A percentile compares a stretch with the other conserved stretches of the same genome.
Conservation (phyloP, 1,140 invertebrate genomes). For the Brachionus rubens region DNA sequence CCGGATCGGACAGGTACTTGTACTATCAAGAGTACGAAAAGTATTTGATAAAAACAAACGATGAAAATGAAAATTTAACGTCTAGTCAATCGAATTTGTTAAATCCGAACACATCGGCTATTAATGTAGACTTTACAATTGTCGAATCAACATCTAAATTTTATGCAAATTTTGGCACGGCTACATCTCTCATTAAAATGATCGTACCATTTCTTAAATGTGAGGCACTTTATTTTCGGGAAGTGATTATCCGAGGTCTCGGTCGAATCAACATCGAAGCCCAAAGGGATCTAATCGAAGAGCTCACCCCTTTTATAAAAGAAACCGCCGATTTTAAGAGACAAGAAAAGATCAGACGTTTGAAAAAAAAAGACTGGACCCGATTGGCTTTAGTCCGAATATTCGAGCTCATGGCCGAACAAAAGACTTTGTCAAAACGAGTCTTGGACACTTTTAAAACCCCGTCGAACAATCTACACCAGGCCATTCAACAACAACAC, state of each 20-base stretch:
- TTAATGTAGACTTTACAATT: constrained; percentile 1
- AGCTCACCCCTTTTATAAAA: constrained; percentile 80
- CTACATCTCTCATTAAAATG: constrained; percentile 79
- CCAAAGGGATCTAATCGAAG: constrained; percentile 87
- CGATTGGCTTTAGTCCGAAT: constrained; percentile 83
- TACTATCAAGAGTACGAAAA: constrained; percentile 7
- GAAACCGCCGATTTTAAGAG: constrained; percentile 90
- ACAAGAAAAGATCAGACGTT: constrained; percentile 87
- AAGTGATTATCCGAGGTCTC: constrained; percentile 84
- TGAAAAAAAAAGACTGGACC: constrained; percentile 80
- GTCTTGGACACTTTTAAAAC: constrained; percentile 12
- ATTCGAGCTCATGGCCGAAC: constrained; percentile 81
- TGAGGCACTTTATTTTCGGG: constrained; percentile 84
- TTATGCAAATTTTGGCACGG: constrained; percentile 48
- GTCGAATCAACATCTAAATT: constrained; percentile 10
- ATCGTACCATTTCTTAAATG: constrained; percentile 79
- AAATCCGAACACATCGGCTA: background rate
- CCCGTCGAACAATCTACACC: background rate
- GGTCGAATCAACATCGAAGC: constrained; percentile 87
- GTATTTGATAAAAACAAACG: background rate
- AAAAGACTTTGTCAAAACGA: background rate
- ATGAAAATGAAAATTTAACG: background rate
- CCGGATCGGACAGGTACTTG: constrained; percentile 64
- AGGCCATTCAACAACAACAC: background rate
- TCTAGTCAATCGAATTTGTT: background rate